These are phyloP conservation scores for Neoseiulus cucumeris DNA, from an alignment of 1,140 invertebrate species.

Conservation along the genomic window DNA sequence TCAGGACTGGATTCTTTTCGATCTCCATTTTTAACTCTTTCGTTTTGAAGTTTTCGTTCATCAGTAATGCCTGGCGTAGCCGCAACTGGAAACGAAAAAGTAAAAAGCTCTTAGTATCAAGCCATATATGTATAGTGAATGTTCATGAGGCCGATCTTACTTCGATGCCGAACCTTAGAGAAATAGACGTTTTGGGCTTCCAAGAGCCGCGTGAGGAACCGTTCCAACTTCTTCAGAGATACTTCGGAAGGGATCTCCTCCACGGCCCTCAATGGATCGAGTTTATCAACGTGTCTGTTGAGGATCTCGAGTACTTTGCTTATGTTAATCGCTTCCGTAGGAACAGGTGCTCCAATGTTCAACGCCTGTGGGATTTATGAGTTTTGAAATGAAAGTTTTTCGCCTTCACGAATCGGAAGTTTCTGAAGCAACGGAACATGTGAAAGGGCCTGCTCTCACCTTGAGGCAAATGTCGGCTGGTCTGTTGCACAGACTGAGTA, in stretches of 20 bases:
- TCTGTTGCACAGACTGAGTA: conserved; percentile 35
- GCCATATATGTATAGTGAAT: too few relatives aligned
- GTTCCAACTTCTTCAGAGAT: conserved; percentile 13
- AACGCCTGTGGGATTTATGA: neutral
- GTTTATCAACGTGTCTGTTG: conserved; percentile 55
- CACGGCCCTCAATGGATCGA: conserved; percentile 48
- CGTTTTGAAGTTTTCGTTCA: neutral
- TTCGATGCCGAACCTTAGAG: too few relatives aligned
- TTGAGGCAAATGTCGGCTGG: conserved; percentile 34
- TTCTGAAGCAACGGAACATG: neutral
- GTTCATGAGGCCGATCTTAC: too few relatives aligned
- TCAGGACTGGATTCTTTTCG: neutral
- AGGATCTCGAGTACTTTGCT: conserved; percentile 53
- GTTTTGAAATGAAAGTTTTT: conserved; percentile 12
- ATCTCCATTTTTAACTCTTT: neutral
- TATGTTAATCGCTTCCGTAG: conserved; percentile 37
- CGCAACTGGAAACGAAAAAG: conserved; percentile 1
- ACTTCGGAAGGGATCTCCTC: conserved; percentile 13
- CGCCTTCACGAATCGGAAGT: too few relatives aligned
- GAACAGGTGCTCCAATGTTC: neutral
- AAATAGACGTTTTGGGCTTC: conserved; percentile 2
- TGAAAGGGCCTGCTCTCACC: conserved; percentile 23
- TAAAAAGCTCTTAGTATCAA: too few relatives aligned
- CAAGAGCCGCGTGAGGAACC: conserved; percentile 14
- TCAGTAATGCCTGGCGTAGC: neutral